Base-by-base conservation (phyloP, 2,888 invertebrate genomes). In the Glaucopsyche alexis region DNA sequence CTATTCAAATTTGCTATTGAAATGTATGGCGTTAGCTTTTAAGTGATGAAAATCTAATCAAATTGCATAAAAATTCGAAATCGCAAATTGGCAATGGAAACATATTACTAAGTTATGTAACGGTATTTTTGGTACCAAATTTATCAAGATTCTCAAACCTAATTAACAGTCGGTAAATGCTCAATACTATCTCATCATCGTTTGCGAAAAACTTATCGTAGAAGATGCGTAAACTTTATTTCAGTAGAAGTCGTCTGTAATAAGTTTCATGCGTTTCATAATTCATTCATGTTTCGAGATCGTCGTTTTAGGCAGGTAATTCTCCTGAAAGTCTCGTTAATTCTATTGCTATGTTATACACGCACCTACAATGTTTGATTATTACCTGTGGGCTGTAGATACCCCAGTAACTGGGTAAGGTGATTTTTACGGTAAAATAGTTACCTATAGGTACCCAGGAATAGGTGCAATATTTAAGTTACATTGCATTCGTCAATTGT, bases 1-100 rank as follows among this genome's bases (percentile, higher is more conserved):
- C 52, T 16, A 16, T 52, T n/a, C 16, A 52, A 9, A 3, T 47
- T 47, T 42, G n/a, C 7, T 50, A 50, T 3, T 55, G 52, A 9
- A 16, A 55, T 55, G 8, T 55, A 47, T 42, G 47, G 47, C 47
- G 13, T 55, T 16, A 55, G 52, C 9, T 55, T 9, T 55, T 55
- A 3, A 50, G 7, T 50, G n/a, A 50, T n/a, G n/a, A 11, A 55
- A 11, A 60, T 29, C 13, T 60, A 29, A 2, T 5, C 19, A 55
- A 60, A 60, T 60, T 60, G 60, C 60, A 60, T 60, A 60, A 60
- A 60, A 60, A 38, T 60, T 60, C 19, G 60, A 19, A 60, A 60
- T 60, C 29, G 60, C 60, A 60, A 60, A 60, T 60, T 38, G 29
- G 29, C 60, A 38, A 60, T 38, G 29, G 29, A 29, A 38, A 60